Base-by-base conservation (phyloP, 2,113 vertebrate genomes). In the Eretmodus cyanostictus region DNA sequence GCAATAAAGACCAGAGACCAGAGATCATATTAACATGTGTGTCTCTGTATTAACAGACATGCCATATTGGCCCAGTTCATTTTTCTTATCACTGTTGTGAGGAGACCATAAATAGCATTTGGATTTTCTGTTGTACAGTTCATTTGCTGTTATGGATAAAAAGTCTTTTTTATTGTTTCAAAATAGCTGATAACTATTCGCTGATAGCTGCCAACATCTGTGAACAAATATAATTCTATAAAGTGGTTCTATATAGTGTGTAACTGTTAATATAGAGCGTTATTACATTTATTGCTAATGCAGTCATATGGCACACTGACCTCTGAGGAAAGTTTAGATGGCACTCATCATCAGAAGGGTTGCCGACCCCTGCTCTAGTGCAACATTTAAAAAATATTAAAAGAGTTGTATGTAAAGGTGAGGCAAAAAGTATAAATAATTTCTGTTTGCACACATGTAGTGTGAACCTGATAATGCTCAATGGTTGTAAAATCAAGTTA, bases 21-120 rank as follows among this genome's bases (percentile, higher is more conserved):
- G n/a, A n/a, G n/a, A n/a, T n/a, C n/a, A n/a, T n/a, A n/a, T n/a
- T n/a, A n/a, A n/a, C n/a, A n/a, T n/a, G n/a, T n/a, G n/a, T n/a
- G n/a, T n/a, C 49, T 6, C 49, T 51, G 49, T 5, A n/a, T 51
- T 51, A 51, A 10, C 49, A 53, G 1, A 53, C 49, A 10, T 53
- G 49, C 9, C 19, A 10, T n/a, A 0, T 9, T 53, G 49, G 9
- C 49, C 0, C 19, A n/a, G 49, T 53, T 53, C n/a, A 53, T n/a
- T 53, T n/a, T 6, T n/a, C 19, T 53, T n/a, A 53, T 53, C 49
- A 53, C 0, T 53, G 49, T n/a, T 53, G 49, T n/a, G 49, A 53
- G 51, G 51, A 53, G 19, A 6, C 19, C 19, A 53, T 53, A 53
- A 11, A 6, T 0, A 53, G 19, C 51, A 53, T 53, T 53, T 53